Conservation (phyloP, 2,113 vertebrate species). For the Cebidichthys violaceus region DNA sequence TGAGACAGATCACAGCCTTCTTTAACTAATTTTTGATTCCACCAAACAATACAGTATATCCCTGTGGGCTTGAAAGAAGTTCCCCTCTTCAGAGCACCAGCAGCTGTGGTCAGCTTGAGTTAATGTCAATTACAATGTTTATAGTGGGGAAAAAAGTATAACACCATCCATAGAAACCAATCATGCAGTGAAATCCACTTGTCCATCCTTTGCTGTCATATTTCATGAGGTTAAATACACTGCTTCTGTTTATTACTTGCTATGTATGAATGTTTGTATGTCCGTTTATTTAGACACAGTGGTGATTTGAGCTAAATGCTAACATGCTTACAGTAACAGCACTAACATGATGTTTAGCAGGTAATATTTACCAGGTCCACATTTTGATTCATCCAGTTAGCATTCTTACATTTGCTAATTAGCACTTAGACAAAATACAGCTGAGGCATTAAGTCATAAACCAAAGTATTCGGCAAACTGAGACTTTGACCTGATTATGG, state of each 20-base stretch:
- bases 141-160: too few relatives aligned
- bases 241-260: too few relatives aligned
- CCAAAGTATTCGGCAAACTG: neutral
- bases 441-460: neutral
- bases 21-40: neutral
- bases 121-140: neutral
- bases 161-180: too few relatives aligned
- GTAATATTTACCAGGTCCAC: neutral
- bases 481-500: neutral
- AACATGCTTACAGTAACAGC: neutral
- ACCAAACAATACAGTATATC: neutral
- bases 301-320: neutral
- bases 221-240: too few relatives aligned
- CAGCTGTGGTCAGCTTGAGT: neutral
- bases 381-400: neutral
- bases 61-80: neutral
- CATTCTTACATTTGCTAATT: neutral
- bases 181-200: too few relatives aligned
- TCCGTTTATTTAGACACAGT: too few relatives aligned
- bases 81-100: neutral
- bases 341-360: neutral
- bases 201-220: too few relatives aligned
- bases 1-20: neutral
- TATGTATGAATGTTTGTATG: too few relatives aligned
- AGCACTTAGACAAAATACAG: neutral